Percentiles rank a stretch among this genome's conserved stretches.
phyloP scores from a whole-genome alignment of 2,797 vertebrate genomes.

The Onychomys torridus region DNA sequence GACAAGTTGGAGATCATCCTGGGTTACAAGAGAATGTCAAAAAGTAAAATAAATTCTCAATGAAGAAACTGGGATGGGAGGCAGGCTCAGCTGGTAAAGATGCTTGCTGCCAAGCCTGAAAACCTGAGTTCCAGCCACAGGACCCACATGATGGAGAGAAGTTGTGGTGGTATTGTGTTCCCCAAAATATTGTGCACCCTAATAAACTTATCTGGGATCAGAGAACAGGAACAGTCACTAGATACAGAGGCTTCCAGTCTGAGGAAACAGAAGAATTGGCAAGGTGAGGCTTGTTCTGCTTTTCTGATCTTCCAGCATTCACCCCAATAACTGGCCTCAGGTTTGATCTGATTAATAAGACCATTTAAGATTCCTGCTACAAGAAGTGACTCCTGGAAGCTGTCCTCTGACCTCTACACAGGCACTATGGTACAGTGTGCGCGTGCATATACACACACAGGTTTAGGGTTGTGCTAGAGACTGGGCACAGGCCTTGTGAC shows the following conservation, averaged over 20 bases:
- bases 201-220: too few species aligned
- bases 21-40: background rate
- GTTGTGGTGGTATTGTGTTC: too few species aligned
- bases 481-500: background rate
- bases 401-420: background rate
- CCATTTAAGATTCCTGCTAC: too few species aligned
- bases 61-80: background rate
- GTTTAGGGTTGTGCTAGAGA: too few species aligned
- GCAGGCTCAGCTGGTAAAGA: constrained; percentile 13
- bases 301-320: too few species aligned
- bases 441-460: background rate
- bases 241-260: too few species aligned
- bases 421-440: background rate
- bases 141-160: background rate
- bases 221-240: too few species aligned
- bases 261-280: too few species aligned
- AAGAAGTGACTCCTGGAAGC: background rate
- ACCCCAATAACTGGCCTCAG: too few species aligned
- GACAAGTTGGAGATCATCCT: background rate
- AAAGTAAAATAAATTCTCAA: background rate
- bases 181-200: too few species aligned
- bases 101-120: background rate
- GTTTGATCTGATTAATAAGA: too few species aligned
- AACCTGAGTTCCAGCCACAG: background rate
- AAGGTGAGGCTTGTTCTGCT: too few species aligned